Evolutionary conservation across 1,140 invertebrate species (phyloP).

Genomic region (Himalopsyche phryganea): DNA sequence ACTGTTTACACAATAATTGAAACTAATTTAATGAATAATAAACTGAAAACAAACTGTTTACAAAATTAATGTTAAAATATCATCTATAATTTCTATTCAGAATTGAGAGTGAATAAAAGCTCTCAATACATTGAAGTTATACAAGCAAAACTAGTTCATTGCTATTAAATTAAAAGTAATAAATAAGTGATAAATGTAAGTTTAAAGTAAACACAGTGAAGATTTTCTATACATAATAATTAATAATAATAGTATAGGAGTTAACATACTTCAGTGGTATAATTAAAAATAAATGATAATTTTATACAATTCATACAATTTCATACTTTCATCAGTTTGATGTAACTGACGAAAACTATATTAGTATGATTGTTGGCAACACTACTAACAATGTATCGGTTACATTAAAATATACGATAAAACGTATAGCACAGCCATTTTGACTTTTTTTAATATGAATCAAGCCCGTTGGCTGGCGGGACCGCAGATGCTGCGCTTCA

Average conservation of each 20-base stretch:
- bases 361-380: conserved; percentile 10
- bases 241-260: too few relatives aligned
- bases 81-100: neutral
- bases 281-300: too few relatives aligned
- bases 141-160: neutral
- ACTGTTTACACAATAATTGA: conserved; percentile 6
- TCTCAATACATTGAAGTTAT: neutral
- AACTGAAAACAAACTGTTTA: conserved; percentile 16
- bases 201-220: neutral
- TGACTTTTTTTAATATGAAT: conserved; percentile 31
- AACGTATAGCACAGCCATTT: conserved; percentile 33
- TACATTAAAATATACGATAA: conserved; percentile 30
- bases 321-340: conserved; percentile 1
- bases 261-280: too few relatives aligned
- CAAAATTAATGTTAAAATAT: conserved; percentile 14
- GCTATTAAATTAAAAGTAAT: neutral
- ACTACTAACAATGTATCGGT: conserved; percentile 12
- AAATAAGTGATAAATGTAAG: neutral
- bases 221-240: neutral
- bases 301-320: conserved; percentile 7
- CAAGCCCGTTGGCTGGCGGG: conserved; percentile 1
- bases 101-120: neutral
- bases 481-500: neutral
- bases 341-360: conserved; percentile 22
- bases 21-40: conserved; percentile 7